Evolutionary conservation across 2,797 vertebrate genomes (phyloP).

Genomic region (Tokudaia muenninki): DNA sequence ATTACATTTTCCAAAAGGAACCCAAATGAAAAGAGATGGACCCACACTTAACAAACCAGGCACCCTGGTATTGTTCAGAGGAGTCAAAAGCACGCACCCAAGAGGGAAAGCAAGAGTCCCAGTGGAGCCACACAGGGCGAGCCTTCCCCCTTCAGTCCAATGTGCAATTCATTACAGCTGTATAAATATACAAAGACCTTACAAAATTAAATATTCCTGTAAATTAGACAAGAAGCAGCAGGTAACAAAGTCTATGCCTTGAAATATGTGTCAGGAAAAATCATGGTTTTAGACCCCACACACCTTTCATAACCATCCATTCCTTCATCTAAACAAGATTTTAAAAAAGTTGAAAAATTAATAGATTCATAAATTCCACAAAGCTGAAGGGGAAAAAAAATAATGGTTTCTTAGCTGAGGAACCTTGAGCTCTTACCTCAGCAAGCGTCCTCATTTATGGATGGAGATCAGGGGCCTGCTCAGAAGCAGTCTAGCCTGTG

Average conservation of each 20-base stretch:
- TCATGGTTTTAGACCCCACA: slow-evolving; percentile 34
- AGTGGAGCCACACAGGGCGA: slow-evolving; percentile 12
- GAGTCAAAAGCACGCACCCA: slow-evolving; percentile 46
- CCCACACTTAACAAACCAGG: background rate
- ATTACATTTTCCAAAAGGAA: slow-evolving; percentile 76
- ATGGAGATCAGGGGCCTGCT: background rate
- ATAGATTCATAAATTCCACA: background rate
- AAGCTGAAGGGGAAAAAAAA: background rate
- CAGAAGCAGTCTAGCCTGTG: background rate
- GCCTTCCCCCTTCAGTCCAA: slow-evolving; percentile 82
- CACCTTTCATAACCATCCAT: background rate
- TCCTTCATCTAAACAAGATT: background rate
- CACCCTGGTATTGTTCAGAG: slow-evolving; percentile 33
- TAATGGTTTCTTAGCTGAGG: background rate
- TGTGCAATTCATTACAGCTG: slow-evolving; percentile 96
- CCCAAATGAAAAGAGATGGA: slow-evolving; percentile 36
- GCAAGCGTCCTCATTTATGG: background rate
- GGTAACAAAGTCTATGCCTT: slow-evolving; percentile 92
- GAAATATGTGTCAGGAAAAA: slow-evolving; percentile 80
- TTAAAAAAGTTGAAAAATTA: background rate
- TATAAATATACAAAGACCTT: slow-evolving; percentile 92
- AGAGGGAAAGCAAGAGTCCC: slow-evolving; percentile 75
- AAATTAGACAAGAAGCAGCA: slow-evolving; percentile 90
- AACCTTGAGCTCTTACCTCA: background rate
- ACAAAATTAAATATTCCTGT: slow-evolving; percentile 89